These are phyloP conservation scores for Idaea aversata DNA, from an alignment of 2,888 invertebrate genomes.

Conservation along the genomic window DNA sequence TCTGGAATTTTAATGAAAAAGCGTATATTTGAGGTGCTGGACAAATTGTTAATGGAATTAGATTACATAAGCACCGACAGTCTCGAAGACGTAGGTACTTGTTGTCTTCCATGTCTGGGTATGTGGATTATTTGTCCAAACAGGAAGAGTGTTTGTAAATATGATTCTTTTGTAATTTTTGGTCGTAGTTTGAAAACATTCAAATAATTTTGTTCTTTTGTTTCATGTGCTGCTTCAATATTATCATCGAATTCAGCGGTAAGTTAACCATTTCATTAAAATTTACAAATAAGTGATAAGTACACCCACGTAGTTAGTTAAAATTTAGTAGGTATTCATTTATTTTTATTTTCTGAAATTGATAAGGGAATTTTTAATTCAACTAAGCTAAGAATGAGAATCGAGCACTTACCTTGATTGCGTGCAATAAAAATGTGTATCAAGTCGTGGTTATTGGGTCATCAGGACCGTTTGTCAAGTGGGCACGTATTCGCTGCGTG, in stretches of 20 bases:
- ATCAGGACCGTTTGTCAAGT: constrained; percentile 64
- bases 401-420: constrained; percentile 15
- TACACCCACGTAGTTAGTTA: background rate
- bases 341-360: background rate
- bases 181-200: constrained; percentile 15
- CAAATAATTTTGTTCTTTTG: constrained; percentile 42
- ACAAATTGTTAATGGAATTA: constrained; percentile 49
- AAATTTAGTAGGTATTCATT: background rate
- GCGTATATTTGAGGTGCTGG: constrained; percentile 22
- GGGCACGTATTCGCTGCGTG: constrained; percentile 67
- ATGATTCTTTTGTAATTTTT: constrained; percentile 5
- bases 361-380: background rate
- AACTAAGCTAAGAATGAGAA: background rate
- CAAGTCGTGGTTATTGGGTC: constrained; percentile 69
- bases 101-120: constrained; percentile 72
- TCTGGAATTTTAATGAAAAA: constrained; percentile 37
- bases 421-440: constrained; percentile 49
- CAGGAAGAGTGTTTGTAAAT: constrained; percentile 15
- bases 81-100: constrained; percentile 65
- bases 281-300: constrained; percentile 5
- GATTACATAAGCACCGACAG: constrained; percentile 63
- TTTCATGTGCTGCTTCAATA: constrained; percentile 68
- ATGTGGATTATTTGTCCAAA: constrained; percentile 28
- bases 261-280: constrained; percentile 38
- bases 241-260: constrained; percentile 55